Conservation (phyloP, 2,888 invertebrate species). For the Brenthis daphne region DNA sequence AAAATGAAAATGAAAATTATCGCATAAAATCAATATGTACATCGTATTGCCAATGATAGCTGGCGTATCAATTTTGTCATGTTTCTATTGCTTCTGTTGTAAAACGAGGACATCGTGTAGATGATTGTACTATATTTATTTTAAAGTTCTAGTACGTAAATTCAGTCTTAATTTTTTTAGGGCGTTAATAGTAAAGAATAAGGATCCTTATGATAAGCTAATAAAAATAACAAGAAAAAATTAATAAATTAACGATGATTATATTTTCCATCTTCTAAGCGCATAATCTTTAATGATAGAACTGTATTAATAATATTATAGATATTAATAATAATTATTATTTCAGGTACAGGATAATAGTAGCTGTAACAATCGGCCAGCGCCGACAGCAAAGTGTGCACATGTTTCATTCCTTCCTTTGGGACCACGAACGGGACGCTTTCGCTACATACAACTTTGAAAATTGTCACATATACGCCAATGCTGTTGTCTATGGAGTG, state of each 20-base stretch:
- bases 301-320: neutral
- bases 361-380: constrained; percentile 85
- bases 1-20: neutral
- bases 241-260: neutral
- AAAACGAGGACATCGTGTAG: constrained; percentile 27
- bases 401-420: constrained; percentile 84
- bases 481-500: constrained; percentile 85
- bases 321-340: neutral
- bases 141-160: no score
- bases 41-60: constrained; percentile 54
- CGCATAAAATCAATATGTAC: constrained; percentile 45
- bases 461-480: constrained; percentile 84
- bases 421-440: constrained; percentile 85
- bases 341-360: constrained; percentile 85
- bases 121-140: constrained; percentile 1
- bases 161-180: no score
- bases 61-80: constrained; percentile 48
- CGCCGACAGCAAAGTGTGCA: constrained; percentile 85
- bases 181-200: no score
- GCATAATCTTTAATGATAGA: neutral
- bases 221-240: no score
- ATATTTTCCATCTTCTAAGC: neutral
- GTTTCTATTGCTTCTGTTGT: constrained; percentile 42
- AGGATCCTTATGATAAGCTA: no score
- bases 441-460: constrained; percentile 84